Conservation (phyloP, 2,797 vertebrate species). For the Myotis daubentonii region DNA sequence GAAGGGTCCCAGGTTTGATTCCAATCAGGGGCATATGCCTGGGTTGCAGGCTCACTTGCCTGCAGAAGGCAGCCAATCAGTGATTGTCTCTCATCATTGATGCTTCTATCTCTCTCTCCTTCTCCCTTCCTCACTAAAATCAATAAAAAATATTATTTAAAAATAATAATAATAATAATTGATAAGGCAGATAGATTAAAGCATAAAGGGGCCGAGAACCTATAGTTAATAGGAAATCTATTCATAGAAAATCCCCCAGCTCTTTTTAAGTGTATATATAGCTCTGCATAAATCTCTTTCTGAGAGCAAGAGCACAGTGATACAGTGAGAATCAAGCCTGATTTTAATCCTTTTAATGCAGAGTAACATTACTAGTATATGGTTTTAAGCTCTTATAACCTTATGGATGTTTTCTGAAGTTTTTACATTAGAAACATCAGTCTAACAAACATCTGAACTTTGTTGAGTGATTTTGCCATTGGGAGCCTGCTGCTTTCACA, state of each 20-base stretch:
- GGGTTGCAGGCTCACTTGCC: too few species aligned
- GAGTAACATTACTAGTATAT: not conserved
- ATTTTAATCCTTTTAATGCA: slow-evolving; percentile 39
- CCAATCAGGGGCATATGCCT: too few species aligned
- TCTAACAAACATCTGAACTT: slow-evolving; percentile 26
- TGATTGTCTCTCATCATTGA: too few species aligned
- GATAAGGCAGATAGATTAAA: slow-evolving; percentile 17
- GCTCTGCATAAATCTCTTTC: not conserved
- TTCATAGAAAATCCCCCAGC: not conserved
- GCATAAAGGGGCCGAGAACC: not conserved
- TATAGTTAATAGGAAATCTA: slow-evolving; percentile 11
- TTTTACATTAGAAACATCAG: not conserved
- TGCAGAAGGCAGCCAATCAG: too few species aligned
- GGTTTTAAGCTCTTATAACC: not conserved
- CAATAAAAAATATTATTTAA: too few species aligned
- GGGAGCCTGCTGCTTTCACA: not conserved
- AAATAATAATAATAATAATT: too few species aligned
- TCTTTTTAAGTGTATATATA: not conserved
- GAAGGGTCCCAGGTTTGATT: too few species aligned
- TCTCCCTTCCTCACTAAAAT: too few species aligned
- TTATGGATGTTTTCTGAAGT: not conserved
- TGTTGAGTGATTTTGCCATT: not conserved
- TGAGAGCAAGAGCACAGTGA: slow-evolving; percentile 13
- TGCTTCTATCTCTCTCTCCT: too few species aligned
- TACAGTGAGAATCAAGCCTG: not conserved